Evolutionary conservation across 2,888 invertebrate species (phyloP).

Genomic region (Catocala fraxini): DNA sequence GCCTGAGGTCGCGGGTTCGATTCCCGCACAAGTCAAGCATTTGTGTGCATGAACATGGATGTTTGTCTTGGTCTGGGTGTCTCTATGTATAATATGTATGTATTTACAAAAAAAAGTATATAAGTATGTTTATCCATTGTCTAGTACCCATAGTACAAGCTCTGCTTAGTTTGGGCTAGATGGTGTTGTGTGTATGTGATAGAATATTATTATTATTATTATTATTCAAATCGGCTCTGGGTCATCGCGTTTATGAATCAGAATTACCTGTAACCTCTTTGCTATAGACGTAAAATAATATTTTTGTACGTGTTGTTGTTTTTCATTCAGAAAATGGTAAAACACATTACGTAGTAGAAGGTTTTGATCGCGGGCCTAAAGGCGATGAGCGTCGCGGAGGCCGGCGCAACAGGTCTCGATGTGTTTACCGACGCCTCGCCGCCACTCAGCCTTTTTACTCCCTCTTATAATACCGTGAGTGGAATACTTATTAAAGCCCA

Average conservation of each 20-base stretch:
- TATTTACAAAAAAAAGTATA: no score
- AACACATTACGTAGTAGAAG: conserved; percentile 24
- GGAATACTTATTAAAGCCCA: conserved; percentile 45
- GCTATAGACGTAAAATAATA: neutral
- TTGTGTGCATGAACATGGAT: no score
- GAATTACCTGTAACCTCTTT: neutral
- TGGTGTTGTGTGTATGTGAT: no score
- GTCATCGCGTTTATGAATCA: neutral
- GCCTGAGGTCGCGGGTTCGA: no score
- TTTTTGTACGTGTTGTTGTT: conserved; percentile 20
- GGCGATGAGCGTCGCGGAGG: conserved; percentile 1
- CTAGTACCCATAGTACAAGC: no score
- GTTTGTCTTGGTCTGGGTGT: no score
- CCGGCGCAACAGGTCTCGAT: conserved; percentile 43
- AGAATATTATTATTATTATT: no score
- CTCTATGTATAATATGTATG: no score
- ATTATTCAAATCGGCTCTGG: no score
- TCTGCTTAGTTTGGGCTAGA: no score
- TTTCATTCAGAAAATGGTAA: conserved; percentile 39
- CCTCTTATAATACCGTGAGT: conserved; percentile 32
- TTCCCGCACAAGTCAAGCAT: no score
- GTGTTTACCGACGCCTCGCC: conserved; percentile 31
- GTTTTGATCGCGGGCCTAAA: neutral
- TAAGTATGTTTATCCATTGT: no score
- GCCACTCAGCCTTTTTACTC: conserved; percentile 18